Percentiles rank a stretch among this genome's conserved stretches.
Conservation (phyloP, 2,797 vertebrate species). For the Phataginus tetradactyla region DNA sequence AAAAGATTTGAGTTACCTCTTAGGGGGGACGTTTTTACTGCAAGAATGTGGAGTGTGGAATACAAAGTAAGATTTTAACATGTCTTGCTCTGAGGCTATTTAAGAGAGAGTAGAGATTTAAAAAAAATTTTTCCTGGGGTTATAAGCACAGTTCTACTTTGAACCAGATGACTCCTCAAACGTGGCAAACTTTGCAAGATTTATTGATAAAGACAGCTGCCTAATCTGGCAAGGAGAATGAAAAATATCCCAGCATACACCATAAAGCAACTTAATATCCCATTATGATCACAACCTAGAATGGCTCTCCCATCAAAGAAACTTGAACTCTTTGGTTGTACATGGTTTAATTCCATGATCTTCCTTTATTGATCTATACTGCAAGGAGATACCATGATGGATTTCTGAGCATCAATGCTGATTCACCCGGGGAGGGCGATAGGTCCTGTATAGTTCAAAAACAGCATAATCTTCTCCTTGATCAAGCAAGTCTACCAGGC, state of each 20-base stretch:
- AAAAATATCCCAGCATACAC: slow-evolving; percentile 60
- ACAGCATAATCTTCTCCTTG: neutral
- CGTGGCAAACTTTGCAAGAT: slow-evolving; percentile 70
- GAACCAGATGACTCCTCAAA: slow-evolving; percentile 61
- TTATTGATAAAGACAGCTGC: slow-evolving; percentile 75
- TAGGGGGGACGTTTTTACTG: neutral
- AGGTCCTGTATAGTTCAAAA: neutral
- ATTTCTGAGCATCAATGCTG: neutral
- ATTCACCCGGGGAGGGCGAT: neutral
- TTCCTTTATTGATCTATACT: neutral
- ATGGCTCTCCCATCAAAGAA: slow-evolving; percentile 44
- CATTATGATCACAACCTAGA: slow-evolving; percentile 64
- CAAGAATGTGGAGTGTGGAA: neutral
- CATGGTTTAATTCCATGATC: neutral
- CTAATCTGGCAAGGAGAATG: slow-evolving; percentile 56
- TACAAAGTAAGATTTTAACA: slow-evolving; percentile 14
- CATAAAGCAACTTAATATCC: slow-evolving; percentile 70
- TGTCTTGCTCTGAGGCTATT: slow-evolving; percentile 11
- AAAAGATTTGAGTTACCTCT: slow-evolving; percentile 9
- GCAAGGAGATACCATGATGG: neutral
- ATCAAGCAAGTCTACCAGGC: neutral
- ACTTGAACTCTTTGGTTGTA: neutral
- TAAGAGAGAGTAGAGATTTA: slow-evolving; percentile 36
- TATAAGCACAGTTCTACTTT: slow-evolving; percentile 51
- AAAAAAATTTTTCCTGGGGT: slow-evolving; percentile 19